Evolutionary conservation across 1,140 invertebrate species (phyloP), one percentile per base, ranked within the genome.

Genomic region (Drosophila truncata): DNA sequence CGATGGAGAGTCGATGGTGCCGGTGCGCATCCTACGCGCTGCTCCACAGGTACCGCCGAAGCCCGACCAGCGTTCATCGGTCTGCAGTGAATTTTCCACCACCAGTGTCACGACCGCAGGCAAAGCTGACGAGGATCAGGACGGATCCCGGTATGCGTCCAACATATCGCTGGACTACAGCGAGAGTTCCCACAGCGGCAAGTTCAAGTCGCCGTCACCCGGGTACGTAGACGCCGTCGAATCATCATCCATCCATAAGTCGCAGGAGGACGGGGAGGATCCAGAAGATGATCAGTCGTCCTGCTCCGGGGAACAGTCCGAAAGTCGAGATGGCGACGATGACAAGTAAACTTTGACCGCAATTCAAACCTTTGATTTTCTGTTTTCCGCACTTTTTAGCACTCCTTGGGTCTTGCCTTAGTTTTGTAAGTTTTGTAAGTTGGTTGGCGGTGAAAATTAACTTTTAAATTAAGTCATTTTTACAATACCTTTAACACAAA

Each of bases 171-270:
- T 92, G 8, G 79, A 83, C 59, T 83, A 55, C 58, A 81, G 82
- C 61, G 85, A 83, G 39, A 80, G 67, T 16, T 91, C 86, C 14
- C 81, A 91, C 18, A 90, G 83, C 72, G 76, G 72, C 66, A 92
- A 91, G 54, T 92, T 82, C 46, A 91, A 91, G 73, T 91, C 90
- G 64, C 86, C 78, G 74, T 92, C 88, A 78, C 90, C 91, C 49
- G 90, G 91, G 91, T 92, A 92, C 77, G 88, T 92, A 91, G 69
- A 73, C 31, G 61, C 65, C 55, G 49, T 63, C 27, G 57, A 52
- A 42, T 39, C 49, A 27, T 29, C 47, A 49, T 37, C 44, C 49
- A 46, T 41, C 23, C 39, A 27, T 23, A 52, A 47, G 55, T 46
- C 31, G 57, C 52, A 42, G 41, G 65, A 72, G 39, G 65, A 18